A percentile compares a stretch with the other conserved stretches of the same genome.
Conservation (phyloP, 2,113 vertebrate species). For the rat (Rattus norvegicus) region GRCr8 NC_086020.1:77426001-77426500, state of each 20-base stretch:
- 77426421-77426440: neutral
- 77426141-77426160: neutral
- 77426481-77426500: neutral
- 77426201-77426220: neutral
- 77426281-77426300: neutral
- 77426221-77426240: neutral
- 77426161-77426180: neutral
- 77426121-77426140: neutral
- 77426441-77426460: slow-evolving; percentile 30
- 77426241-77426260: neutral
- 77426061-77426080: neutral
- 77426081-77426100: neutral
- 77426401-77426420: neutral
- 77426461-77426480: neutral
- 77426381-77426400: neutral
- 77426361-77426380: neutral
- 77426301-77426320: neutral
- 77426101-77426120: slow-evolving; percentile 4
- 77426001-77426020: neutral
- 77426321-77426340: neutral
- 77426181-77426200: neutral
- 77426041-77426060: neutral
- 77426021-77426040: neutral
- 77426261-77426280: neutral
- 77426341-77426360: neutral